Evolutionary conservation across 2,888 invertebrate genomes (phyloP), one percentile per base, ranked within the genome.

Genomic region (Leptinotarsa tumamoca): DNA sequence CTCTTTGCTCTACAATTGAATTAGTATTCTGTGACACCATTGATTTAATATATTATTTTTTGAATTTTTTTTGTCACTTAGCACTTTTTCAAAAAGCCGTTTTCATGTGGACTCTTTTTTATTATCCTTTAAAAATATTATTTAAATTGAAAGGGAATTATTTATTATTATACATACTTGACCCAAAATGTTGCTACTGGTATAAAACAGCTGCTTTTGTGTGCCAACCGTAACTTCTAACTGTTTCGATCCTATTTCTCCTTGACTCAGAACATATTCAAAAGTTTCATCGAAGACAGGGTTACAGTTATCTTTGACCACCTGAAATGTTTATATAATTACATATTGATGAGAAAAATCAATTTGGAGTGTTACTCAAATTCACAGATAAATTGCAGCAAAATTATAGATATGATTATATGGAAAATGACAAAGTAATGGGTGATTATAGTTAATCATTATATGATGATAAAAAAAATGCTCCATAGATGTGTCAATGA

Each of bases 251-350:
- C 93, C 91, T 72, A 97, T 88, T 86, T 97, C 97, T 2, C 93
- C 94, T 81, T 94, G 92, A 1, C 95, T 95, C 80, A 97, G 93
- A 67, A 94, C 90, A 90, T 96, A 98, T 87, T 98, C 97, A 86
- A 97, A 97, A 82, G 94, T 94, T 86, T 97, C 96, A 88, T 98
- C 97, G 87, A 94, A 98, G 43, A 94, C 91, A 0, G 98, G 97
- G 90, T 95, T 96, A 85, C 96, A 96, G 86, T 94, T 96, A 87
- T 98, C 96, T 87, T 96, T 97, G 78, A 95, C 90, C 17, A 92
- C 92, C 92, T 93, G 79, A 68, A 83, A 83, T 43, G 10, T 58
- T 21, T 70, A 33, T 71, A 10, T 10, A 43, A 43, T 43, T 43
- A 43, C 10, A 50, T 54, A n/a, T 33, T 33, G 2, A 33, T 7